A percentile compares a stretch with the other conserved stretches of the same genome.
These are phyloP conservation scores for Hydropotes inermis DNA, from an alignment of 2,113 vertebrate genomes.

Conservation along the genomic window DNA sequence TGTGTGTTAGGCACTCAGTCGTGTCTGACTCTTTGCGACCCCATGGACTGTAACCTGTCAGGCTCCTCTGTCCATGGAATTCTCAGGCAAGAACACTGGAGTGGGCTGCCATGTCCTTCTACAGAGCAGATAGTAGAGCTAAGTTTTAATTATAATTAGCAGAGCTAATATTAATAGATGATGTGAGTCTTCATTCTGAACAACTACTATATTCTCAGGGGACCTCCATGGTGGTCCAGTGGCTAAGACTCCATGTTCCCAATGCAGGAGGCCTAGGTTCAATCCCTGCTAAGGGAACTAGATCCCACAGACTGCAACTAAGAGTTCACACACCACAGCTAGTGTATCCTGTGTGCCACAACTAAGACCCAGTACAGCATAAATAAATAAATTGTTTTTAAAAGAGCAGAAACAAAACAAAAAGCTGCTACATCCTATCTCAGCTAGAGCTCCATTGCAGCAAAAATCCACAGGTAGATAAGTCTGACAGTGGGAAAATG, in stretches of 20 bases:
- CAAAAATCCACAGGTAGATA: background rate
- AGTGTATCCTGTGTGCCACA: background rate
- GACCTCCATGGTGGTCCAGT: background rate
- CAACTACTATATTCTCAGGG: background rate
- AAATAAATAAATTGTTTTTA: background rate
- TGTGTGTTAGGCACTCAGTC: background rate
- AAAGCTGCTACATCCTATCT: background rate
- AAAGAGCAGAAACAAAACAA: background rate
- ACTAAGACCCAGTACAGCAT: background rate
- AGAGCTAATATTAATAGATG: background rate
- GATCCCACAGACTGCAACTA: background rate
- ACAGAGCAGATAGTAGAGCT: background rate
- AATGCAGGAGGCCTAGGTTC: background rate
- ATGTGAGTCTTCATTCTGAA: background rate
- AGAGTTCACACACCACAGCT: background rate
- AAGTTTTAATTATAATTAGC: background rate
- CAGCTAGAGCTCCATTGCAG: background rate
- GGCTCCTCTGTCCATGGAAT: background rate
- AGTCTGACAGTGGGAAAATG: background rate
- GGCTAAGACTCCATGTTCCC: background rate
- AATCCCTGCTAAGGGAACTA: background rate
- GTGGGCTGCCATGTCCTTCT: background rate
- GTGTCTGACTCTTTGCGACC: accelerated
- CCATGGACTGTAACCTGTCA: background rate
- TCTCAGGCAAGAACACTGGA: background rate